Base-by-base conservation (phyloP, 2,888 invertebrate genomes). In the Callimorpha dominula region DNA sequence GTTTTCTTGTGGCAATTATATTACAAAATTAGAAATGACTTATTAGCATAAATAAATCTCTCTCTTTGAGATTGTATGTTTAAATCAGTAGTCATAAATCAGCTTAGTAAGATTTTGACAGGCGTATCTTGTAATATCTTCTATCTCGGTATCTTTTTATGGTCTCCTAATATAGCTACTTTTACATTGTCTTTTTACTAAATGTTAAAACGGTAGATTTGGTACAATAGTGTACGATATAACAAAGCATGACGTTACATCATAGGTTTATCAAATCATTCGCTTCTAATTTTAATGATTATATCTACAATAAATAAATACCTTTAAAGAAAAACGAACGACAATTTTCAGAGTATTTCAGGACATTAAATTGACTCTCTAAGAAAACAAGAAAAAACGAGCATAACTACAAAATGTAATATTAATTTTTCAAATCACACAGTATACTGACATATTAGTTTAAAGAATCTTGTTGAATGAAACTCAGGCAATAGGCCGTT, bases 1-100 rank as follows among this genome's bases (percentile, higher is more conserved):
- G n/a, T 63, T 40, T 50, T 50, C 63, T 63, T 69, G n/a, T 54
- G 54, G 54, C n/a, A n/a, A 54, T 54, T 54, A 54, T 54, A 54
- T 54, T 54, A 54, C 54, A 9, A 54, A 9, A 54, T n/a, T 17
- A 52, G 52, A 52, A 17, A 52, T 7, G 1, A 52, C 17, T 52
- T 17, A 52, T 17, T 52, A 52, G 6, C 52, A 52, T 52, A 52
- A 52, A 52, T 52, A 52, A 52, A 12, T 17, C 6, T 17, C 17
- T 52, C 52, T 52, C 52, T 5, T 17, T 17, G 17, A 52, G 17
- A 17, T 4, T 52, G 17, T 52, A 17, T 52, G 52, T 52, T 52
- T 52, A 6, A 52, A 52, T 7, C 52, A 17, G 17, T 52, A 7
- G 17, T 14, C 50, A 50, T 50, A 14, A 15, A 50, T 52, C 4